Base-by-base conservation (phyloP, 53 echinoderm and acorn worm genomes). In the Paracentrotus lividus region DNA sequence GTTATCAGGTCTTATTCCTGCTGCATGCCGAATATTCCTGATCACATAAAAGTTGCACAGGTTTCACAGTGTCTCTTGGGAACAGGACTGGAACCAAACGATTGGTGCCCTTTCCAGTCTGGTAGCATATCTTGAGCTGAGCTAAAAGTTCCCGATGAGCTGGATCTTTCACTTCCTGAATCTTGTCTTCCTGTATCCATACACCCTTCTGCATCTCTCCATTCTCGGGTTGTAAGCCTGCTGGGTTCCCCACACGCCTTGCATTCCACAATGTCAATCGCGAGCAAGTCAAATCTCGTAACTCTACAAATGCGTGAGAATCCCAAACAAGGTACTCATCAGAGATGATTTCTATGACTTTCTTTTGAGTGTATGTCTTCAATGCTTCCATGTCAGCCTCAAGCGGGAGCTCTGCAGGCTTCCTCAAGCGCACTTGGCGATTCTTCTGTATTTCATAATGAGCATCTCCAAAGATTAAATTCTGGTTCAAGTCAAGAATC, bases 181-280 rank as follows among this genome's bases (percentile, higher is more conserved):
- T 23, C 10, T 59, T 59, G 59, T 59, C 59, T 59, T 59, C 24
- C 59, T 59, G 3, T 16, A 59, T 59, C 59, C 59, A 5, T 7
- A 59, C 59, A 59, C 51, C 23, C 8, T 59, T 59, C 59, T 7
- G 59, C 59, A 59, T 59, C 8, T 2, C 10, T 59, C 59, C 59
- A 59, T 59, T 4, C 59, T 59, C 24, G 14, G 4, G 59, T 59
- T 59, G 59, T 21, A 59, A 59, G 59, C 59, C 59, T 59, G 59
- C 59, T 59, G 59, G 59, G 59, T 7, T 59, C 8, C 0, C 59
- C 59, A 59, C 59, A 3, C 59, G 1, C 59, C 59, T 59, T 59
- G 59, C 59, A 59, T 59, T 59, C 59, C 59, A 59, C 59, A 59
- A 59, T 59, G 59, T 59, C 10, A 59, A 59, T 59, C 59, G 59